phyloP scores from a whole-genome alignment of 2,888 invertebrate species.

The Drepanosiphum platanoidis region DNA sequence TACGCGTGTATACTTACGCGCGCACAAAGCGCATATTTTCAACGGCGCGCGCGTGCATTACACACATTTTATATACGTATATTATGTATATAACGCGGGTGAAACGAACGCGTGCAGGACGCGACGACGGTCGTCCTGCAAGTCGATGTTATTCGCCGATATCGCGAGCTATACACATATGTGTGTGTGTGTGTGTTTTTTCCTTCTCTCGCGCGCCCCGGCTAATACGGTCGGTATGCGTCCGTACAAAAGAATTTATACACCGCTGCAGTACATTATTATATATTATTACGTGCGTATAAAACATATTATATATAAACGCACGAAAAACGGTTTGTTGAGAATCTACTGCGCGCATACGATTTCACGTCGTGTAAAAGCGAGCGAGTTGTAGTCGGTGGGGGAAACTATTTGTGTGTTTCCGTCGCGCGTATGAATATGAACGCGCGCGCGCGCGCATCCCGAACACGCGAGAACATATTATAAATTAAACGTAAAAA shows the following conservation, averaged over 20 bases:
- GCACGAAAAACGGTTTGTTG: not conserved
- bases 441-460: no score
- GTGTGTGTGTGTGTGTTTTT: not conserved
- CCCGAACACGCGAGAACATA: no score
- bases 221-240: not conserved
- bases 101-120: not conserved
- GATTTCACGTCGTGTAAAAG: no score
- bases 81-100: not conserved
- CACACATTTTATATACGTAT: not conserved
- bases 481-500: not conserved
- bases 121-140: not conserved
- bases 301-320: no score
- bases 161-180: not conserved
- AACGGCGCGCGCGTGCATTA: no score
- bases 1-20: not conserved
- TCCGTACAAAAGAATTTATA: not conserved
- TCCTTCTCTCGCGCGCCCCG: not conserved
- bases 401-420: not conserved
- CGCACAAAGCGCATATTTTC: not conserved
- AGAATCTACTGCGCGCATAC: not conserved
- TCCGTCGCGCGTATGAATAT: not conserved
- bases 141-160: conserved; percentile 13
- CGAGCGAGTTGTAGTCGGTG: not conserved
- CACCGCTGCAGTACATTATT: not conserved
- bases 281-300: no score